These are phyloP conservation scores for Mesocricetus auratus DNA, from an alignment of 2,113 vertebrate genomes.

Conservation along the genomic window DNA sequence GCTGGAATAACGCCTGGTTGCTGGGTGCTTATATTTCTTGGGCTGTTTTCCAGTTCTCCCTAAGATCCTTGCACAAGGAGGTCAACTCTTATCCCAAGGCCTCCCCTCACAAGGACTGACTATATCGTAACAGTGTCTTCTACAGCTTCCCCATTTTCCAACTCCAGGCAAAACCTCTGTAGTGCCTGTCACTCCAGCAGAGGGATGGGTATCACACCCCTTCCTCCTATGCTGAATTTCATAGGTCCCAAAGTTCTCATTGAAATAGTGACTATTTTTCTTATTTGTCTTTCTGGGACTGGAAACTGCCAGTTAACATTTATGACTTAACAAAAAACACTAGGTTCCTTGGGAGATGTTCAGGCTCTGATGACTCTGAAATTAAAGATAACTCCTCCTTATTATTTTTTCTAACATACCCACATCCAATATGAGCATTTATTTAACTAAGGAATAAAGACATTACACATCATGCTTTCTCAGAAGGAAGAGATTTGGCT, in stretches of 20 bases:
- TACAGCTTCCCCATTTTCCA: background rate
- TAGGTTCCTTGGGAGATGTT: background rate
- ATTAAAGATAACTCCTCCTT: background rate
- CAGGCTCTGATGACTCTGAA: background rate
- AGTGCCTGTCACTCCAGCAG: background rate
- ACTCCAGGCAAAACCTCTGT: background rate
- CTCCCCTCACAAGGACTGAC: background rate
- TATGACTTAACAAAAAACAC: conserved; percentile 40
- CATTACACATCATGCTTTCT: conserved; percentile 41
- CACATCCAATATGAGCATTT: background rate
- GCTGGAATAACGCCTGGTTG: background rate
- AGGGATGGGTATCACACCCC: background rate
- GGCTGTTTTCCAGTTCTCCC: conserved; percentile 9
- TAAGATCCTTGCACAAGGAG: background rate
- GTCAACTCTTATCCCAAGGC: background rate
- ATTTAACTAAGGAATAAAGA: conserved; percentile 63
- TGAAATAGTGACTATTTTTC: background rate
- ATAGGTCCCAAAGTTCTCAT: background rate
- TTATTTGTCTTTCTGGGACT: conserved; percentile 48
- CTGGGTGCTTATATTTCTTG: background rate
- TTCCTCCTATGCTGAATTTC: background rate
- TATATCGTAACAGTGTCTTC: background rate
- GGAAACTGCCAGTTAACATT: conserved; percentile 40
- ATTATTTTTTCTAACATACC: background rate
- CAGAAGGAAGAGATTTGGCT: conserved; percentile 68